These are phyloP conservation scores for roundworm (Caenorhabditis elegans) DNA, from an alignment of 1,140 invertebrate genomes.

Conservation along the genomic window DNA sequence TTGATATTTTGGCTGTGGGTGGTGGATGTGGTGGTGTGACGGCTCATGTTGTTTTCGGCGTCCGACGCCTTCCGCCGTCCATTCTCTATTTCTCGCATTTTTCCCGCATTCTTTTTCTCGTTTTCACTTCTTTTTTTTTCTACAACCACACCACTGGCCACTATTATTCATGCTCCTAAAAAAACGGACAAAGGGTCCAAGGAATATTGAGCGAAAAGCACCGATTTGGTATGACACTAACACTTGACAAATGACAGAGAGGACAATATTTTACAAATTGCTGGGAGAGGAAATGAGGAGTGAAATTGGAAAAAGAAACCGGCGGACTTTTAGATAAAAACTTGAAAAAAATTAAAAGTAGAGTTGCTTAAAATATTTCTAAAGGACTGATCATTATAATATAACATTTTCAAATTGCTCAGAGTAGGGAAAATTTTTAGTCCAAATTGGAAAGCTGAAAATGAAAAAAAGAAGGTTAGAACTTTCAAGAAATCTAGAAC, in stretches of 20 bases:
- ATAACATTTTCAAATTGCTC: too few relatives aligned
- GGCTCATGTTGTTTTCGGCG: constrained; percentile 5
- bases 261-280: too few relatives aligned
- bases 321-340: too few relatives aligned
- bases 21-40: not conserved
- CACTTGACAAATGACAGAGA: not conserved
- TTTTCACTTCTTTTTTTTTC: not conserved
- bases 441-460: too few relatives aligned
- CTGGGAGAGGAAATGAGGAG: too few relatives aligned
- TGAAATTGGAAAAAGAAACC: not conserved
- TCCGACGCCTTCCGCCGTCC: constrained; percentile 15
- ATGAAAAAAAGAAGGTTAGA: too few relatives aligned
- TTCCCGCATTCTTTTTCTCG: too few relatives aligned
- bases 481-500: too few relatives aligned
- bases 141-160: not conserved
- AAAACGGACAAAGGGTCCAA: not conserved
- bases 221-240: not conserved
- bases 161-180: not conserved
- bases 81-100: not conserved
- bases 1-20: not conserved
- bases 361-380: too few relatives aligned
- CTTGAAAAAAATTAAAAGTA: too few relatives aligned
- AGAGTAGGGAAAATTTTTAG: too few relatives aligned
- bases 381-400: too few relatives aligned
- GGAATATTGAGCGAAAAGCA: not conserved